phyloP scores from a whole-genome alignment of 2,113 vertebrate genomes.

The cattle (Bos taurus) region ARS-UCD2.0 NC_037355.1:1208501-1209000 shows the following conservation, averaged over 20 bases:
- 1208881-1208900: background rate
- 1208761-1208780: background rate
- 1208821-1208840: background rate
- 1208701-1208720: background rate
- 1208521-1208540: background rate
- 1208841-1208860: background rate
- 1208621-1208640: background rate
- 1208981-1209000: background rate
- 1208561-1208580: background rate
- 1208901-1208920: background rate
- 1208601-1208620: accelerated
- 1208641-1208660: background rate
- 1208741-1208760: background rate
- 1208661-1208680: background rate
- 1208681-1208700: background rate
- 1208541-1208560: background rate
- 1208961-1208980: background rate
- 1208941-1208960: background rate
- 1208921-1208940: background rate
- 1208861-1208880: background rate
- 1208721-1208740: background rate
- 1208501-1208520: background rate
- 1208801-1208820: background rate
- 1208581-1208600: background rate
- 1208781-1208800: background rate